A percentile compares a stretch with the other conserved stretches of the same genome.
phyloP scores from a whole-genome alignment of 2,797 vertebrate genomes.

The Pantherophis alleghaniensis region DNA sequence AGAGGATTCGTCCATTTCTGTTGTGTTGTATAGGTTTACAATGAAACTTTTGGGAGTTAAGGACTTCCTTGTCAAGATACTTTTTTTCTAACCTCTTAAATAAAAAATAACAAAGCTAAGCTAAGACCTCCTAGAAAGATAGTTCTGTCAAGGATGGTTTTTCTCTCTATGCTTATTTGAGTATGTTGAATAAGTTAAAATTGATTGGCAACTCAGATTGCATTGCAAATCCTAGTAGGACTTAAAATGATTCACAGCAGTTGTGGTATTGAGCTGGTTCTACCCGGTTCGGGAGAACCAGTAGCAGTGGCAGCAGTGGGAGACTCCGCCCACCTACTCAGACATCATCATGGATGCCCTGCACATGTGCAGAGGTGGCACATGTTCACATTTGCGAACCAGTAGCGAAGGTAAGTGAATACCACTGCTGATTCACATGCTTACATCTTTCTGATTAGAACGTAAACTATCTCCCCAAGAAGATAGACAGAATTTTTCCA shows the following conservation, averaged over 20 bases:
- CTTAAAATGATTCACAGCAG: not conserved
- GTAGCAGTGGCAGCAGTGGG: too few relatives aligned
- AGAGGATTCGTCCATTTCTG: conserved; percentile 27
- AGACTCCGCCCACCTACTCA: too few relatives aligned
- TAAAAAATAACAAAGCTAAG: not conserved
- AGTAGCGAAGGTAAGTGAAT: too few relatives aligned
- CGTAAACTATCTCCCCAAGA: not conserved
- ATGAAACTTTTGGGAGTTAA: conserved; percentile 34
- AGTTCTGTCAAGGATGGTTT: not conserved
- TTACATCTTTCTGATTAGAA: not conserved
- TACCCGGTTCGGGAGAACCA: too few relatives aligned
- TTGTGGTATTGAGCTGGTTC: too few relatives aligned
- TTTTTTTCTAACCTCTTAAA: not conserved
- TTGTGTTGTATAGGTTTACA: conserved; percentile 24
- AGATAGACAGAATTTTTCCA: not conserved
- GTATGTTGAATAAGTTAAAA: not conserved
- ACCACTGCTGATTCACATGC: not conserved
- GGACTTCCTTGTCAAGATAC: not conserved
- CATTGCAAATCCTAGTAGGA: not conserved
- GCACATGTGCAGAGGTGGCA: too few relatives aligned
- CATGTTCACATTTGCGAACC: too few relatives aligned
- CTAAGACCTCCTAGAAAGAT: not conserved
- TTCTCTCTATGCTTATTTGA: not conserved
- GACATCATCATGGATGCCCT: too few relatives aligned
- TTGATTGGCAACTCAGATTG: not conserved